Base-by-base conservation (phyloP, 2,888 invertebrate genomes). In the Phyllotreta striolata region DNA sequence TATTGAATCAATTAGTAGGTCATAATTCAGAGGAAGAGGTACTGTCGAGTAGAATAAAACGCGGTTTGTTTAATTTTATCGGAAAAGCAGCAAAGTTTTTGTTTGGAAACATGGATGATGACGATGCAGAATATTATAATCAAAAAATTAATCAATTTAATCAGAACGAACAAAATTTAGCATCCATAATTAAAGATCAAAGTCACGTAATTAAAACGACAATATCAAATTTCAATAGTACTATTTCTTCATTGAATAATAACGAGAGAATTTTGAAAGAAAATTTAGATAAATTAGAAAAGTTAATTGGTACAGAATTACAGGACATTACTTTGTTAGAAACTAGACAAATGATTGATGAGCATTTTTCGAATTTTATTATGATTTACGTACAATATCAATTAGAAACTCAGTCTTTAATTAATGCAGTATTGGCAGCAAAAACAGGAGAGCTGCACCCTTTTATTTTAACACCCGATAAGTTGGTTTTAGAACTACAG, bases 181-280 rank as follows among this genome's bases (percentile, higher is more conserved):
- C 37, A n/a, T 37, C 35, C 47, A 55, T 44, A 6, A 8, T 62
- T 9, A 62, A 46, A 24, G 55, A 62, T 3, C 61, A 64, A 44
- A 64, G 52, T 58, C 57, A 64, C 46, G 65, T 65, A n/a, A 37
- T 65, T 47, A 7, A 65, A 64, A 65, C 62, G 40, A 63, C 66
- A 35, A 65, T 65, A 51, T 46, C 51, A 24, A 65, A 65, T 65
- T 65, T 65, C 58, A 63, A 65, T 56, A 37, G 57, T 43, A 65
- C 62, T 3, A 65, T 65, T 40, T 37, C 39, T 10, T 52, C 7
- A 13, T 54, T 63, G 52, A 63, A 65, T 41, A 8, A 6, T 37
- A 63, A 63, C 14, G 62, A 65, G 57, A 64, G 57, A 6, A 51
- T 64, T 34, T 41, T 63, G 12, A 63, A 44, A 44, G 44, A 44